Evolutionary conservation across 2,888 invertebrate species (phyloP).

Genomic region (Parnassius apollo): DNA sequence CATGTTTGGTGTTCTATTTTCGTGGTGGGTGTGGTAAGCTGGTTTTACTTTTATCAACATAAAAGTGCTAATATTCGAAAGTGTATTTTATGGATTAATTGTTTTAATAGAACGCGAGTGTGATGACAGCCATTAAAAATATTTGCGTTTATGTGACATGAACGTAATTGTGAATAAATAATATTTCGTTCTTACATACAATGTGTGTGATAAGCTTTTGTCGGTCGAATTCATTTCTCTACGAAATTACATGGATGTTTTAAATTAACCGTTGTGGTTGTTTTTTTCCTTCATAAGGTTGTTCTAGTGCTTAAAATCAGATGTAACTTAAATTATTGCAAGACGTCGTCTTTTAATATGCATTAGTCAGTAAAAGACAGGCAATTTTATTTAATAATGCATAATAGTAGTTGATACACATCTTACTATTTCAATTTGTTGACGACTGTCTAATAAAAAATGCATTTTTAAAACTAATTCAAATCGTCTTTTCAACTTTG

Average conservation of each 20-base stretch:
- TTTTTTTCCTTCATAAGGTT: not conserved
- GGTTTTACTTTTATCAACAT: not conserved
- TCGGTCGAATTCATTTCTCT: slow-evolving; percentile 13
- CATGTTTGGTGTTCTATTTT: not conserved
- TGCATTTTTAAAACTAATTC: no score
- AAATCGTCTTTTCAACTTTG: no score
- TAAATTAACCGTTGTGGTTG: slow-evolving; percentile 6
- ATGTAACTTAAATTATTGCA: slow-evolving; percentile 47
- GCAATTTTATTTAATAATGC: slow-evolving; percentile 54
- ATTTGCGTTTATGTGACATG: slow-evolving; percentile 30
- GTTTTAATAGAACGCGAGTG: not conserved
- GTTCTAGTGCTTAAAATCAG: slow-evolving; percentile 37
- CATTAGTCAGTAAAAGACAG: slow-evolving; percentile 49
- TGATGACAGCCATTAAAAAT: slow-evolving; percentile 15
- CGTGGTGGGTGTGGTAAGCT: not conserved
- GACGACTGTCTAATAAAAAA: slow-evolving; percentile 33
- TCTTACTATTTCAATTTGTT: slow-evolving; percentile 35
- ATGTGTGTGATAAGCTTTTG: slow-evolving; percentile 23
- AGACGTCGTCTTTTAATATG: slow-evolving; percentile 41
- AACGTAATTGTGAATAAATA: slow-evolving; percentile 31
- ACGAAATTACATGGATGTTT: slow-evolving; percentile 18
- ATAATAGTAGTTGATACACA: slow-evolving; percentile 42
- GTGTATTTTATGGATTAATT: not conserved
- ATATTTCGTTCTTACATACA: slow-evolving; percentile 23
- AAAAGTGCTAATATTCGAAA: not conserved